These are phyloP conservation scores for Acleris cristana DNA, from an alignment of 2,888 invertebrate genomes.

Conservation along the genomic window DNA sequence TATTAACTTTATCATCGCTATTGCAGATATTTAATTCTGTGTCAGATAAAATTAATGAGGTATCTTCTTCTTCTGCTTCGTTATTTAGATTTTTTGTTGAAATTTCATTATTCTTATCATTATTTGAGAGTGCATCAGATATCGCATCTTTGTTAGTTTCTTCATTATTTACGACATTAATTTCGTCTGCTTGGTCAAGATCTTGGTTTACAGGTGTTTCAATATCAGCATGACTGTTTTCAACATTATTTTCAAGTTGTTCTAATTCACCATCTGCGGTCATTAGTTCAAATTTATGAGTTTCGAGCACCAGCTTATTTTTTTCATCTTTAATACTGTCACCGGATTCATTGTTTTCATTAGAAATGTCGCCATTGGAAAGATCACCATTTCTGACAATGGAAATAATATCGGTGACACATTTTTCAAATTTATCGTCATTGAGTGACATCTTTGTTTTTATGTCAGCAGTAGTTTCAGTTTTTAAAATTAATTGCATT, in stretches of 20 bases:
- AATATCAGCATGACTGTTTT: background rate
- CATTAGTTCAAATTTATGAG: constrained; percentile 29
- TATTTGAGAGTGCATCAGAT: background rate
- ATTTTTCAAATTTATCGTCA: constrained; percentile 53
- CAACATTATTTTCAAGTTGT: background rate
- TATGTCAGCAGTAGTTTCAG: constrained; percentile 57
- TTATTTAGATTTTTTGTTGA: background rate
- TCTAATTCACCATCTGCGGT: background rate
- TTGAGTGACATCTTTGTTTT: constrained; percentile 64
- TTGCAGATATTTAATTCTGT: too few relatives aligned
- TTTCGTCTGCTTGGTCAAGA: background rate
- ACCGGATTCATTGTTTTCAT: constrained; percentile 42
- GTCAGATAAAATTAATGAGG: too few relatives aligned
- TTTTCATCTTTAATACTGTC: constrained; percentile 27
- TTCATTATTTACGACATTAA: background rate
- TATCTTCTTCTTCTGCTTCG: too few relatives aligned
- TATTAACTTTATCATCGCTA: too few relatives aligned
- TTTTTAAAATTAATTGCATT: constrained; percentile 75
- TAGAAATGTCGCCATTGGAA: constrained; percentile 45
- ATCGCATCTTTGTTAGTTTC: background rate
- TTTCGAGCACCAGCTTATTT: constrained; percentile 23
- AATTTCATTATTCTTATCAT: background rate
- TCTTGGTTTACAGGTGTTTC: background rate
- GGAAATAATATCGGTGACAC: constrained; percentile 46
- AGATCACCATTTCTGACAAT: constrained; percentile 42